These are phyloP conservation scores for Conus betulinus DNA, from an alignment of 1,140 invertebrate genomes.

Conservation along the genomic window DNA sequence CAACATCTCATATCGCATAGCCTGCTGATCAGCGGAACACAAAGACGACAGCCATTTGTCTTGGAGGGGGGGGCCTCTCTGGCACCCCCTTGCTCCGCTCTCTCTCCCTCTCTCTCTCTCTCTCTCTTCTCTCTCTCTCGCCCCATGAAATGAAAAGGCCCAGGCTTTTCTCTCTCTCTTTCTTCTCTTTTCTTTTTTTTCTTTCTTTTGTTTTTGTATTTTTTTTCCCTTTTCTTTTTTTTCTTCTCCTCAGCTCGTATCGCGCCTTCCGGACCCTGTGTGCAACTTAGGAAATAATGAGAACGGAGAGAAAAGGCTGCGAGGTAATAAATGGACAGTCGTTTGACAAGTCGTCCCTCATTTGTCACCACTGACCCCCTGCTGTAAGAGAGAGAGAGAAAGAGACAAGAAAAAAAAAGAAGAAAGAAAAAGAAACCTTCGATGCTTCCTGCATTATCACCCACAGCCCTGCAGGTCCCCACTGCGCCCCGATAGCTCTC, in stretches of 20 bases:
- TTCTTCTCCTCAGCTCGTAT: slow-evolving; percentile 25
- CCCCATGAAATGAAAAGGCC: background rate
- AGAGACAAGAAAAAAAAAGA: background rate
- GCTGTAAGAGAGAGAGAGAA: background rate
- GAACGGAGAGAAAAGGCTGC: slow-evolving; percentile 23
- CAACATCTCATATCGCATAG: slow-evolving; percentile 34
- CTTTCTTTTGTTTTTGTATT: too few relatives aligned
- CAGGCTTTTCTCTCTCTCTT: slow-evolving; percentile 8
- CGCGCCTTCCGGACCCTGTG: slow-evolving; percentile 26
- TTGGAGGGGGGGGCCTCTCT: background rate
- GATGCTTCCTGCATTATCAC: slow-evolving; percentile 19
- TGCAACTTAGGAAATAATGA: slow-evolving; percentile 38
- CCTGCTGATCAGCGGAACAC: background rate
- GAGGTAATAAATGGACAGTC: slow-evolving; percentile 37
- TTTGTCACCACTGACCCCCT: slow-evolving; percentile 15
- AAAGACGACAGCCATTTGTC: slow-evolving; percentile 23
- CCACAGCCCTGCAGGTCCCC: background rate
- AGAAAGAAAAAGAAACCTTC: background rate
- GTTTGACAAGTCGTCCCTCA: slow-evolving; percentile 28
- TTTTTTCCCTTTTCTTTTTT: background rate
- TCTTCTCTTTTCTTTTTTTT: background rate
- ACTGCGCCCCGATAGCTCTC: background rate
- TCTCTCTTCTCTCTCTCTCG: too few relatives aligned
- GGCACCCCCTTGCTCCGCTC: slow-evolving; percentile 9
- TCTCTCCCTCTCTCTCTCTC: background rate